Evolutionary conservation across 2,888 invertebrate genomes (phyloP).

Genomic region (Rotaria macrura): DNA sequence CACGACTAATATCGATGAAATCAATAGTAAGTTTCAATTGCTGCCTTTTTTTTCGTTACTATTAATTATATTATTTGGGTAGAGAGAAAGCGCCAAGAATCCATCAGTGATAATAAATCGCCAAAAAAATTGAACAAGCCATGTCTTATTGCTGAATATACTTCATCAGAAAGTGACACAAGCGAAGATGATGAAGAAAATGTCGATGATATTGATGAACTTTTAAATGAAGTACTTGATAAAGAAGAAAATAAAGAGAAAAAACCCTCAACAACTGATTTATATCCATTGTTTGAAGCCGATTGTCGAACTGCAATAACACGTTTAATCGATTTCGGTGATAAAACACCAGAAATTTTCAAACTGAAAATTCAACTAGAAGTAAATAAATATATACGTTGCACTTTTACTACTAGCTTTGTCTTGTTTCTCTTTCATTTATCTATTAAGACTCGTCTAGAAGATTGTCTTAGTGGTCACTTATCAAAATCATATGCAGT

Average conservation of each 20-base stretch:
- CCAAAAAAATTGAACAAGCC: neutral
- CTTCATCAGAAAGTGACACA: neutral
- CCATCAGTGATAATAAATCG: neutral
- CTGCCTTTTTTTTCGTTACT: too few relatives aligned
- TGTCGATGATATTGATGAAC: conserved; percentile 5
- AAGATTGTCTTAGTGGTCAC: neutral
- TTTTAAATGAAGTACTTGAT: neutral
- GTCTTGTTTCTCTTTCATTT: neutral
- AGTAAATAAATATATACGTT: neutral
- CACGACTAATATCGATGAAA: neutral
- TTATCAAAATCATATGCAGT: neutral
- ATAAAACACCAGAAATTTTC: neutral
- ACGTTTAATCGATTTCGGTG: neutral
- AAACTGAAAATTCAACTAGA: neutral
- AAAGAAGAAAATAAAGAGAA: neutral
- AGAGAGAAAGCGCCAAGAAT: neutral
- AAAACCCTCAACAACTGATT: neutral
- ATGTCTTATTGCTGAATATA: neutral
- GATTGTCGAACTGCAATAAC: neutral
- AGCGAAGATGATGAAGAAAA: neutral
- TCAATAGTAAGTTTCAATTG: too few relatives aligned
- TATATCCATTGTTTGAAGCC: neutral
- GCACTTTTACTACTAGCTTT: too few relatives aligned
- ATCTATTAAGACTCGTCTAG: neutral
- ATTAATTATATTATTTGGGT: too few relatives aligned